Base-by-base conservation (phyloP, 2,113 vertebrate species). In the Daboia siamensis region DNA sequence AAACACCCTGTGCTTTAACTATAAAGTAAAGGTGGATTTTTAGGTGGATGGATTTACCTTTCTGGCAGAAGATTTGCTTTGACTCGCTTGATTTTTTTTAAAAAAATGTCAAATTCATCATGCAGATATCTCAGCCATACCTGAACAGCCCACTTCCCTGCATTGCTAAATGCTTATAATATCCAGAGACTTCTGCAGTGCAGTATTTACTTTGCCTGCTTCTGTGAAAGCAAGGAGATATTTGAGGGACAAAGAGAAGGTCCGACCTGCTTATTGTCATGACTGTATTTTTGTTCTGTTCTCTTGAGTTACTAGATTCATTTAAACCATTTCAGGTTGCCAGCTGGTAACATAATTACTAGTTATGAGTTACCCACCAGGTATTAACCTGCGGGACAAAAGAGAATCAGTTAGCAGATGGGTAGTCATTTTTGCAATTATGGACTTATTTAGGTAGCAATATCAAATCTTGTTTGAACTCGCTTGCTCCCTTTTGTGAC, bases 291-390 rank as follows among this genome's bases (percentile, higher is more conserved):
- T 85, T 90, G 90, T 61, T 17, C 26, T 64, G 46, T 80, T 80
- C 29, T 91, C 57, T 88, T 86, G 51, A 17, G 90, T 74, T 64
- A 33, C 90, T 52, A 57, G 90, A 80, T 39, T 57, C 90, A 59
- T 64, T 74, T 86, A 91, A 46, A 92, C 57, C 51, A n/a, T 93
- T 89, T 52, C 51, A 87, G 85, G 56, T 93, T 74, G 52, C 51
- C 90, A 91, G 87, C 87, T 94, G 93, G 29, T 86, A 86, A 56
- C 86, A 52, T 90, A 91, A 93, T 94, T 93, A 56, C 52, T 15
- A 86, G 69, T 57, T 89, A 56, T 74, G 56, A 89, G 56, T 89
- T 89, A 91, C 55, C 87, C n/a, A 84, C 33, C 20, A 20, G 90
- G 74, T 46, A 52, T 89, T 93, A 54, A 93, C 90, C 21, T 64